Base-by-base conservation (phyloP, 2,113 vertebrate species). In the Noturus placidus region DNA sequence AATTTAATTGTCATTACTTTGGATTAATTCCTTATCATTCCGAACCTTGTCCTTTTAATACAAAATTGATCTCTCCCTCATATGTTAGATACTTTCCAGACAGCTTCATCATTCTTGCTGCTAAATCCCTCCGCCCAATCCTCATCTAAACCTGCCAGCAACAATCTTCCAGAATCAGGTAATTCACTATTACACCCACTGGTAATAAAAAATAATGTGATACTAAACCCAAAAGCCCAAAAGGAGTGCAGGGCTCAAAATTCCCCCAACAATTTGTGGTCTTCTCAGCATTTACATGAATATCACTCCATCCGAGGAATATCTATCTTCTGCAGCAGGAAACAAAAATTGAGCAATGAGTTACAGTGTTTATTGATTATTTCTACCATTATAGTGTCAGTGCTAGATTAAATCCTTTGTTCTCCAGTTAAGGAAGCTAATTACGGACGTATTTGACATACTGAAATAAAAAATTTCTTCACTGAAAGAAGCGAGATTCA, bases 1-100 rank as follows among this genome's bases (percentile, higher is more conserved):
- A 74, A 65, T 57, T 67, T 42, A 56, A 79, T 74, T 22, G 11
- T 52, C 67, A n/a, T 83, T 67, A 20, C 33, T 87, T 82, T 69
- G 4, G 25, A 87, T 84, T 83, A 63, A 80, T 83, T 59, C 63
- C 70, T 86, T 89, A 88, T 87, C 86, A 56, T 57, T 69, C 85
- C 74, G 22, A 87, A 87, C 67, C 22, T 82, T 89, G 61, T 65
- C 50, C 83, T 87, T 74, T 54, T 52, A 56, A 54, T 82, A 30
- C 74, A 27, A 87, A 89, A 70, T 82, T 30, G 86, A 78, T 69
- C 42, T 67, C 86, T 87, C 50, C 56, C 57, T 85, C 50, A 69
- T 56, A 56, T 56, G 46, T 82, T 83, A 87, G 90, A 92, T 87
- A 76, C 79, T 91, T 87, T 89, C 91, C 90, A 92, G 87, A 88